phyloP scores from a whole-genome alignment of 2,797 vertebrate species.

The Chiroxiphia lanceolata region DNA sequence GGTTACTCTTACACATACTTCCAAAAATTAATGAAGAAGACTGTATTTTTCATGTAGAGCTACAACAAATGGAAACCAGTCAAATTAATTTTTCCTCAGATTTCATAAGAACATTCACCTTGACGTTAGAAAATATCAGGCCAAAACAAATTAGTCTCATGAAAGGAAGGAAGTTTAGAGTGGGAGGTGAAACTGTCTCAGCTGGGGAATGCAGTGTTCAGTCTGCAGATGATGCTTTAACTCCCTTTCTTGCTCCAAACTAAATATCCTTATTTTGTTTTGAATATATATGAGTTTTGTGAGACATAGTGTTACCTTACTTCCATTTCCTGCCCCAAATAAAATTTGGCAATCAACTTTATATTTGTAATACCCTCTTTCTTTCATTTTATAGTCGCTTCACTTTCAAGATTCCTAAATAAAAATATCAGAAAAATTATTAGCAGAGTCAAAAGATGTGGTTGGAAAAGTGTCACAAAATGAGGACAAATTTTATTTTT shows the following conservation, averaged over 20 bases:
- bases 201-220: not conserved
- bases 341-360: not conserved
- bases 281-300: not conserved
- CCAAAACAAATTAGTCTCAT: not conserved
- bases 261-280: not conserved
- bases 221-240: not conserved
- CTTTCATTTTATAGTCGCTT: fast-evolving
- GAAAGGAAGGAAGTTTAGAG: not conserved
- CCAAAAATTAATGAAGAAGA: not conserved
- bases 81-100: not conserved
- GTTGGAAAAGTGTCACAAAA: not conserved
- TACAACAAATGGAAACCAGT: not conserved
- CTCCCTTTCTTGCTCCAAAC: not conserved
- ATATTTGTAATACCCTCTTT: not conserved
- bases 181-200: not conserved
- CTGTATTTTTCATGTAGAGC: not conserved
- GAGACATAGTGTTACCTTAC: not conserved
- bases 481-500: not conserved
- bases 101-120: not conserved
- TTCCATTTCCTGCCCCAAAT: not conserved
- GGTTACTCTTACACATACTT: not conserved
- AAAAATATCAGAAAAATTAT: not conserved
- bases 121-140: not conserved
- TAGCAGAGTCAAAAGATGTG: not conserved
- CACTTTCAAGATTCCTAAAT: not conserved